phyloP scores from a whole-genome alignment of 2,113 vertebrate species.

The Myocastor coypus region DNA sequence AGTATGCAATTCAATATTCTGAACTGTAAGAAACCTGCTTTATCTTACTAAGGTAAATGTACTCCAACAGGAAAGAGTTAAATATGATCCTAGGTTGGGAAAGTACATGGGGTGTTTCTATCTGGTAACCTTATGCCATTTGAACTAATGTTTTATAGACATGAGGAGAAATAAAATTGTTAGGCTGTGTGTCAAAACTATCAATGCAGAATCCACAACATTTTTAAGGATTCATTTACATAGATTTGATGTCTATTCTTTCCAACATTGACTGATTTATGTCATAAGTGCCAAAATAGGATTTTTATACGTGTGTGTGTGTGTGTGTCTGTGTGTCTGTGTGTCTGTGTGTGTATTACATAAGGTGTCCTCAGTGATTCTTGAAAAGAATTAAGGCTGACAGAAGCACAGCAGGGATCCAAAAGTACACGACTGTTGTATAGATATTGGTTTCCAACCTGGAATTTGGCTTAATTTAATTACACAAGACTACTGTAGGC shows the following conservation, averaged over 20 bases:
- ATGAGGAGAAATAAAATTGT: not conserved
- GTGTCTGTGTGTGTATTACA: not conserved
- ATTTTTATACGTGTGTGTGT: not conserved
- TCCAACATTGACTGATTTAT: not conserved
- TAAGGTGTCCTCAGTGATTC: not conserved
- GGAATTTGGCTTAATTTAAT: slow-evolving; percentile 15
- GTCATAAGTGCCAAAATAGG: not conserved
- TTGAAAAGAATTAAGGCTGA: slow-evolving; percentile 45
- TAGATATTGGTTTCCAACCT: not conserved
- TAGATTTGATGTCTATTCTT: not conserved
- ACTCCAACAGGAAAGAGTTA: not conserved
- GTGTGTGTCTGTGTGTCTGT: not conserved
- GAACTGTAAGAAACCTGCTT: not conserved
- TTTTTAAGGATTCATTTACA: slow-evolving; percentile 21
- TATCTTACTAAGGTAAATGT: not conserved
- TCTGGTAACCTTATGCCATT: not conserved
- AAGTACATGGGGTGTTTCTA: not conserved
- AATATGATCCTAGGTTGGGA: not conserved
- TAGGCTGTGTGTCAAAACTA: not conserved
- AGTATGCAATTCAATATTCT: not conserved
- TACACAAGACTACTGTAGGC: not conserved
- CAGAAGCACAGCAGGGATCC: not conserved
- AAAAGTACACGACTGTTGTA: not conserved
- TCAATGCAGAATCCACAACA: not conserved
- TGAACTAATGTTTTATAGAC: slow-evolving; percentile 13